phyloP scores from a whole-genome alignment of 2,113 vertebrate species.

The Tachycineta bicolor region DNA sequence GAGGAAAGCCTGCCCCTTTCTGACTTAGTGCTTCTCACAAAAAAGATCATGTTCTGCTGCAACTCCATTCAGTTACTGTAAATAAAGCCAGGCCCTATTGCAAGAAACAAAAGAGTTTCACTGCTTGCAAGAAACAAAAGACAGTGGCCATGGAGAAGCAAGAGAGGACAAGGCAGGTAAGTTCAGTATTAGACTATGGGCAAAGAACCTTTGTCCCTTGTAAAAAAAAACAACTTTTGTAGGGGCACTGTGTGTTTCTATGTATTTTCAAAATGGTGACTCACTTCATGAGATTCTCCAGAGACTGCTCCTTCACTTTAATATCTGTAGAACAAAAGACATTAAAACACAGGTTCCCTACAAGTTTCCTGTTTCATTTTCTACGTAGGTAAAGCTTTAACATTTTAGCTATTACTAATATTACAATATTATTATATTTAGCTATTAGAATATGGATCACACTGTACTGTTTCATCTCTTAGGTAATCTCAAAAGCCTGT shows the following conservation, averaged over 20 bases:
- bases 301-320: constrained; percentile 94
- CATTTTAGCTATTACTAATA: not conserved
- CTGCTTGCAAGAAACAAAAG: not conserved
- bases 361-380: not conserved
- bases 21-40: not conserved
- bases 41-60: not conserved
- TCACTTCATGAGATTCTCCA: constrained; percentile 97
- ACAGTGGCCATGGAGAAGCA: not conserved
- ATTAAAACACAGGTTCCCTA: not conserved
- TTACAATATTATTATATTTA: not conserved
- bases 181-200: not conserved
- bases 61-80: not conserved
- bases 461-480: not conserved
- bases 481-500: not conserved
- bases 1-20: not conserved
- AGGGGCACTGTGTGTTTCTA: not conserved
- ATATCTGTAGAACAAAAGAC: constrained; percentile 82
- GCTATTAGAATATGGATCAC: not conserved
- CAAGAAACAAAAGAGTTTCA: not conserved
- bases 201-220: not conserved
- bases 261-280: constrained; percentile 42
- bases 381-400: not conserved
- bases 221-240: not conserved
- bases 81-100: not conserved
- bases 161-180: not conserved